These are phyloP conservation scores for Monochamus saltuarius DNA, from an alignment of 1,140 invertebrate species.

Conservation along the genomic window DNA sequence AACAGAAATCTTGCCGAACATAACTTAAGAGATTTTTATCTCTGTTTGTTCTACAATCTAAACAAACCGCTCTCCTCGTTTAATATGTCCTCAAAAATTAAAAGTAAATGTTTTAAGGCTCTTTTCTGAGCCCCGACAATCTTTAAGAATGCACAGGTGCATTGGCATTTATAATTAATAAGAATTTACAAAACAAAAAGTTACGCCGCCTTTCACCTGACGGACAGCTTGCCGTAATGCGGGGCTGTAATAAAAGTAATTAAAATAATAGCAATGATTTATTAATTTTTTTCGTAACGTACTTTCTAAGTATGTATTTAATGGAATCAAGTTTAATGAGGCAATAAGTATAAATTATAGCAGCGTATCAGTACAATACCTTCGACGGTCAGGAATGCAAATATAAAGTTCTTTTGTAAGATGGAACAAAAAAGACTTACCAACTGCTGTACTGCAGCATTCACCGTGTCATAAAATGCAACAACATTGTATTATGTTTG, in stretches of 20 bases:
- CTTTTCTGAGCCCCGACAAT: background rate
- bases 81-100: constrained; percentile 1
- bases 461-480: too few relatives aligned
- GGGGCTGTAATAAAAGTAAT: background rate
- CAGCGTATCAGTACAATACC: too few relatives aligned
- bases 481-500: too few relatives aligned
- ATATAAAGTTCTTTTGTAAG: too few relatives aligned
- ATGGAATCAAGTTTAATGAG: too few relatives aligned
- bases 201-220: background rate
- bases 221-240: background rate
- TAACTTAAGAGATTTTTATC: constrained; percentile 1
- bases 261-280: background rate
- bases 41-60: constrained; percentile 5
- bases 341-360: too few relatives aligned
- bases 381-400: too few relatives aligned
- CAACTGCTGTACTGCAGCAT: too few relatives aligned
- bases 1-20: background rate
- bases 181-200: background rate
- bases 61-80: constrained; percentile 2
- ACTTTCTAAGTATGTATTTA: too few relatives aligned
- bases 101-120: background rate
- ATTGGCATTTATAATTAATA: constrained; percentile 1
- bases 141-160: background rate
- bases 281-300: too few relatives aligned
- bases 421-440: too few relatives aligned